A percentile compares a stretch with the other conserved stretches of the same genome.
phyloP scores from a whole-genome alignment of 2,888 invertebrate genomes.

The Iselma pallidipennis region DNA sequence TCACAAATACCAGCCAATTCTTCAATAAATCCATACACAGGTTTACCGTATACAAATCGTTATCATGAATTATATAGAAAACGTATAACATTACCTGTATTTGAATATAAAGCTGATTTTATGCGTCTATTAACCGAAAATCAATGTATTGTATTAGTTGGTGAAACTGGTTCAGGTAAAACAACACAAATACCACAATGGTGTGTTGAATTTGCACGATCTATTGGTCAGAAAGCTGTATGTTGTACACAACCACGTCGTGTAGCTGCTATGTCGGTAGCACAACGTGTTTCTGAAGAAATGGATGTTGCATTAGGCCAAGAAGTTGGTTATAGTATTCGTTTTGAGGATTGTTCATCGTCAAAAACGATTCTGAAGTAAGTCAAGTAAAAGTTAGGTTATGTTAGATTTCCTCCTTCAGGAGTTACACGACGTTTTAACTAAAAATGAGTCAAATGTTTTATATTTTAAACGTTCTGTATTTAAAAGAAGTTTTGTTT shows the following conservation, averaged over 20 bases:
- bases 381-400: constrained; percentile 37
- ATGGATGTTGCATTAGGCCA: constrained; percentile 95
- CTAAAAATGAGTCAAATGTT: too few relatives aligned
- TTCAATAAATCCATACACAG: constrained; percentile 77
- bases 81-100: constrained; percentile 91
- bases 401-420: too few relatives aligned
- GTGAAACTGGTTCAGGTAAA: constrained; percentile 99
- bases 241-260: constrained; percentile 96
- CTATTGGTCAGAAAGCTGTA: constrained; percentile 74
- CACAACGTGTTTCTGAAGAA: constrained; percentile 98
- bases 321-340: constrained; percentile 95
- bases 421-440: too few relatives aligned
- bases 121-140: constrained; percentile 90
- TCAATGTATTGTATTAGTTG: constrained; percentile 95
- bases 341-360: constrained; percentile 98
- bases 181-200: constrained; percentile 99
- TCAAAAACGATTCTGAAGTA: constrained; percentile 90
- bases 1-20: constrained; percentile 54
- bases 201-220: constrained; percentile 78
- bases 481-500: too few relatives aligned
- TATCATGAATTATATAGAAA: constrained; percentile 90
- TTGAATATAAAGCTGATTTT: constrained; percentile 97
- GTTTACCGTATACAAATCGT: constrained; percentile 82
- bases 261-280: constrained; percentile 99
- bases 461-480: too few relatives aligned